phyloP scores from a whole-genome alignment of 2,888 invertebrate species.

The Stenotaenia linearis region DNA sequence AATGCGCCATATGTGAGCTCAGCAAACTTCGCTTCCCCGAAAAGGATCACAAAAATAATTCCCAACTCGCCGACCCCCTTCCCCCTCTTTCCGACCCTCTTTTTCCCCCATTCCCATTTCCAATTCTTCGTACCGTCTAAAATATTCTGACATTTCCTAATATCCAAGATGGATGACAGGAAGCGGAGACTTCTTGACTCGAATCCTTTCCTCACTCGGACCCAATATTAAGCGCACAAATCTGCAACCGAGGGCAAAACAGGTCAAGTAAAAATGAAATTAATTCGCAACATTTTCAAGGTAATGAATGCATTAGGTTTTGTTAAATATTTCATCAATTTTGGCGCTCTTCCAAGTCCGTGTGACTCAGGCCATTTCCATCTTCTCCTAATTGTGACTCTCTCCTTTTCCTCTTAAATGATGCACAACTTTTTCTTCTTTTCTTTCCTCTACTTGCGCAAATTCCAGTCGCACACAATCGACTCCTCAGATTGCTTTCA shows the following conservation, averaged over 20 bases:
- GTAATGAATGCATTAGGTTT: constrained; percentile 30
- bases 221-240: neutral
- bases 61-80: neutral
- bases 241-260: neutral
- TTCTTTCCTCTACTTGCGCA: neutral
- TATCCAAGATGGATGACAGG: neutral
- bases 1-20: neutral
- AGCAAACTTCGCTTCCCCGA: neutral
- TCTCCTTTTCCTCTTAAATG: constrained; percentile 14
- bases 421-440: constrained; percentile 24
- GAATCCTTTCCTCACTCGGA: neutral
- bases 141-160: neutral
- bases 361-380: constrained; percentile 6
- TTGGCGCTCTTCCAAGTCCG: constrained; percentile 2
- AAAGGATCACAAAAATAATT: neutral
- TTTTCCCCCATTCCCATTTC: neutral
- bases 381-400: constrained; percentile 28
- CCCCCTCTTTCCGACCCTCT: neutral
- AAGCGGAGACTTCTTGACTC: neutral
- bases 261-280: constrained; percentile 28
- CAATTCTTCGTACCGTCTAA: neutral
- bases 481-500: neutral
- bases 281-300: constrained; percentile 31
- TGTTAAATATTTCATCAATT: constrained; percentile 29
- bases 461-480: neutral